These are phyloP conservation scores for Cossypha polioptera DNA, from an alignment of 2,797 vertebrate genomes.

Conservation along the genomic window DNA sequence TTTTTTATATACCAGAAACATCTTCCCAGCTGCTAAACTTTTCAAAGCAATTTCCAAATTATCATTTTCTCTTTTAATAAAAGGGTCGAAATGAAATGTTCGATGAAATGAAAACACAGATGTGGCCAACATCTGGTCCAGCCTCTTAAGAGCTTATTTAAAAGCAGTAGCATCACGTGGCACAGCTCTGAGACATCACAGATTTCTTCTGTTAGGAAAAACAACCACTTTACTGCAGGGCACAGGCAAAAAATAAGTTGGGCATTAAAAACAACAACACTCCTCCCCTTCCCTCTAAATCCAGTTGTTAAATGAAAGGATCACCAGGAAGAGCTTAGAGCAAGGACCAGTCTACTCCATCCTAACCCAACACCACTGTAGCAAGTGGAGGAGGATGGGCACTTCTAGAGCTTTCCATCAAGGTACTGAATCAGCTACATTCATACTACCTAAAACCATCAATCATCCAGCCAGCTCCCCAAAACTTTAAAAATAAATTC, in stretches of 20 bases:
- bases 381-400: rapidly evolving
- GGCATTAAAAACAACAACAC: background rate
- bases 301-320: background rate
- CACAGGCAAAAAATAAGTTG: conserved; percentile 23
- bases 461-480: background rate
- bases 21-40: conserved; percentile 29
- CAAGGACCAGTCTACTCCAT: background rate
- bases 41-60: conserved; percentile 15
- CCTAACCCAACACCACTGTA: background rate
- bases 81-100: conserved; percentile 1
- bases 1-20: background rate
- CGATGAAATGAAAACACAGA: conserved; percentile 52
- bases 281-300: background rate
- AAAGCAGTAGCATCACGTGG: conserved; percentile 52
- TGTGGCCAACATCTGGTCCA: conserved; percentile 63
- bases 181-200: background rate
- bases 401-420: background rate
- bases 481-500: background rate
- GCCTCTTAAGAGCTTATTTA: conserved; percentile 64
- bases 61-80: conserved; percentile 51
- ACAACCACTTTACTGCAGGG: conserved; percentile 29
- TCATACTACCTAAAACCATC: background rate
- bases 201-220: conserved; percentile 42
- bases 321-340: background rate
- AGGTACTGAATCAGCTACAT: background rate